A percentile compares a stretch with the other conserved stretches of the same genome.
These are phyloP conservation scores for Drosophila virilis DNA, from an alignment of 1,140 invertebrate species.

Conservation along the genomic window DNA sequence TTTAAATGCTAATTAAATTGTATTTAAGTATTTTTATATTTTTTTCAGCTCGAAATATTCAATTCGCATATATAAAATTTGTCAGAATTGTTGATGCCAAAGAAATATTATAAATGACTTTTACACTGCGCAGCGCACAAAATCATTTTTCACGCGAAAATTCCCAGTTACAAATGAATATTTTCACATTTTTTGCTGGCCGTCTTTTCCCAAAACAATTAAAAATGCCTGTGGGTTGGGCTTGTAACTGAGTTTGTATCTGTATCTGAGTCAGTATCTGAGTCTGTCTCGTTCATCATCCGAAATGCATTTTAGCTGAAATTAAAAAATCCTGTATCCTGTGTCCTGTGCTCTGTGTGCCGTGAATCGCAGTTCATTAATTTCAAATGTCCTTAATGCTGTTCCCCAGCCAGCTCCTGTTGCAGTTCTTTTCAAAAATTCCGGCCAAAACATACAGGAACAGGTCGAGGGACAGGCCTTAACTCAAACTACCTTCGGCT, in stretches of 20 bases:
- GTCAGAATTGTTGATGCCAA: slow-evolving; percentile 21
- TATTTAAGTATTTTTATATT: slow-evolving; percentile 60
- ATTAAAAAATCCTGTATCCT: slow-evolving; percentile 54
- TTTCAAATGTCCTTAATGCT: slow-evolving; percentile 62
- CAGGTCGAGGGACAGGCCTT: background rate
- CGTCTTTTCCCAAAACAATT: slow-evolving; percentile 75
- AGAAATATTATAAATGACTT: slow-evolving; percentile 53
- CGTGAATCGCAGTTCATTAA: slow-evolving; percentile 74
- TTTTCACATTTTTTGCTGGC: slow-evolving; percentile 50
- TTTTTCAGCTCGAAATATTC: background rate
- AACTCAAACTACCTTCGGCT: background rate
- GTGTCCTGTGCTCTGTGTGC: background rate
- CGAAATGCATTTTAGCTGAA: slow-evolving; percentile 73
- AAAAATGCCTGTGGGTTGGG: slow-evolving; percentile 48
- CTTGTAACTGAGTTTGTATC: background rate
- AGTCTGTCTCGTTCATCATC: slow-evolving; percentile 66
- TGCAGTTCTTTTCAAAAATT: slow-evolving; percentile 10
- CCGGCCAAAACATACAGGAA: background rate
- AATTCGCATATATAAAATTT: slow-evolving; percentile 25
- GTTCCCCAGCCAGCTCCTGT: slow-evolving; percentile 43
- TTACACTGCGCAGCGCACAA: slow-evolving; percentile 23
- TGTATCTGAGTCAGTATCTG: background rate
- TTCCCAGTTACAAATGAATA: slow-evolving; percentile 64
- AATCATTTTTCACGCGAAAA: slow-evolving; percentile 55
- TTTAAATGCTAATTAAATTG: slow-evolving; percentile 82